These are phyloP conservation scores for Mastigias papua DNA, from an alignment of 30 jellyfish, hydroid and myxozoan genomes.

Conservation along the genomic window DNA sequence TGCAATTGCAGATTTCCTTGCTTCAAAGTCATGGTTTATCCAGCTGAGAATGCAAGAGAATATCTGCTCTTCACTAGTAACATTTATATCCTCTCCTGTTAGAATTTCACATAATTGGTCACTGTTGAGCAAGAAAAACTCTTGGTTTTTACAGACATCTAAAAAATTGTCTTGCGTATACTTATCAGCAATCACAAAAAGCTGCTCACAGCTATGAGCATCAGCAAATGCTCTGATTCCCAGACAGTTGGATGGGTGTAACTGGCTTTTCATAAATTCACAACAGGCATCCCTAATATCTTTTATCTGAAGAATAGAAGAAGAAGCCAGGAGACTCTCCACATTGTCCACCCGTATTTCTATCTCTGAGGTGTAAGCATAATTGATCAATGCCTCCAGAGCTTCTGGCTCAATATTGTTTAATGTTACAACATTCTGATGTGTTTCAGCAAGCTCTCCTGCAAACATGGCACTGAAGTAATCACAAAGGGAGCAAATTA, in stretches of 20 bases:
- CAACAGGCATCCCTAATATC: conserved; percentile 92
- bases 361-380: conserved; percentile 87
- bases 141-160: conserved; percentile 90
- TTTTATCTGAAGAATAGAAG: conserved; percentile 85
- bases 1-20: conserved; percentile 50
- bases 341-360: conserved; percentile 94
- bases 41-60: conserved; percentile 77
- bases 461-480: conserved; percentile 93
- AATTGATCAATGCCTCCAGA: conserved; percentile 79
- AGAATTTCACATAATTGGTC: conserved; percentile 81
- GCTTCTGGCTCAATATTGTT: conserved; percentile 93
- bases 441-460: conserved; percentile 85
- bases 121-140: conserved; percentile 80
- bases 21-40: conserved; percentile 83
- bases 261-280: conserved; percentile 89
- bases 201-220: conserved; percentile 91
- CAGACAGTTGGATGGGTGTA: conserved; percentile 93
- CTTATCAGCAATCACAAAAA: conserved; percentile 79
- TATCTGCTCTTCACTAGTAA: conserved; percentile 75
- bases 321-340: conserved; percentile 91
- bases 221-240: conserved; percentile 97
- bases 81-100: conserved; percentile 85
- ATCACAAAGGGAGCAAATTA: conserved; percentile 86
- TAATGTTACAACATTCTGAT: conserved; percentile 87
- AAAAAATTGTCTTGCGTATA: conserved; percentile 83